Evolutionary conservation across 2,888 invertebrate species (phyloP), one percentile per base, ranked within the genome.

Genomic region (Melanostoma mellinum): DNA sequence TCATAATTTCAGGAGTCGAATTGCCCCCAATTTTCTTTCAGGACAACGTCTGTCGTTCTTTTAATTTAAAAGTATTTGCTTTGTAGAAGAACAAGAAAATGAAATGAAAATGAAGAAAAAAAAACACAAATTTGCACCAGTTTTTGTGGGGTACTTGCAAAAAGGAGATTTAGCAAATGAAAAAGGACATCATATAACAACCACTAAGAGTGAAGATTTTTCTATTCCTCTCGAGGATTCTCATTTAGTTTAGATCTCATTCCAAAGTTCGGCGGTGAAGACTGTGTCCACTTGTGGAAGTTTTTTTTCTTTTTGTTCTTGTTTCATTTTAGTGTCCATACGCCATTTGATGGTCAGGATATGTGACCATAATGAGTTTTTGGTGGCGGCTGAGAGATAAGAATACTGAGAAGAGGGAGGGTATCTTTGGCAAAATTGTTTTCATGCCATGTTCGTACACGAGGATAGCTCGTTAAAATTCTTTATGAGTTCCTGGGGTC

Each of bases 321-420:
- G 50, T 60, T 68, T 69, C 42, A 38, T 58, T 74, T 84, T 71
- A 75, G 63, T 79, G 73, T 61, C 52, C 65, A 55, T 65, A 35
- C 71, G 53, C 46, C 56, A 72, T 78, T 82, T 77, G 78, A 78
- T 78, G 78, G 78, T 69, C 78, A 73, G 65, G 71, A 74, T 75
- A 85, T 85, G 85, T 72, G 82, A 71, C 78, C 75, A 65, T 85
- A 85, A 85, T 85, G 85, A 85, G 85, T 82, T 82, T 85, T 82
- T 72, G 85, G 79, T 84, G 84, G 82, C 63, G 65, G 32, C 32
- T 44, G 6, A 42, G 10, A 63, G 74, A 78, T 78, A 77, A 84
- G 67, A 38, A 53, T 36, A 38, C 50, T 48, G 4, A 30, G 35
- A 6, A 38, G 8, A 56, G 35, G 9, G 20, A 6, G 38, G 32